Percentiles rank a stretch among this genome's conserved stretches.
phyloP scores from a whole-genome alignment of 2,888 invertebrate species.

The Tromatobia lineatoria region DNA sequence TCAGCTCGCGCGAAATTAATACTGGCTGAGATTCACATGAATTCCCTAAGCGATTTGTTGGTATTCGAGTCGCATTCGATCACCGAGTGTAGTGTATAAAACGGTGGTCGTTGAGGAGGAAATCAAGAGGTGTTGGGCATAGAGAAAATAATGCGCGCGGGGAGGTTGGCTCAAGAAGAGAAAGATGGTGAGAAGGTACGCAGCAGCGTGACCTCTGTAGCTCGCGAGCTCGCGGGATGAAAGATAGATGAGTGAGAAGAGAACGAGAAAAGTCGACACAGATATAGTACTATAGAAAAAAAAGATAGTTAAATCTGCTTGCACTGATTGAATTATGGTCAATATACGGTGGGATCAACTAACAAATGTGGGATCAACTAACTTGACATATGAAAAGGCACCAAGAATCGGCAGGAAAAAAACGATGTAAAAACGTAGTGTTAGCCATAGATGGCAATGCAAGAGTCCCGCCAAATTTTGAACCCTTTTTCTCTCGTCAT shows the following conservation, averaged over 20 bases:
- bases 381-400: background rate
- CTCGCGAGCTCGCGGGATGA: constrained; percentile 48
- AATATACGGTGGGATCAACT: constrained; percentile 2
- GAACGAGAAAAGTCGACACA: constrained; percentile 56
- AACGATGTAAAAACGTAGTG: background rate
- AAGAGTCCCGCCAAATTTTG: constrained; percentile 14
- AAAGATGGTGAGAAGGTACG: constrained; percentile 48
- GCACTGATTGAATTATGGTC: background rate
- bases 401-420: background rate
- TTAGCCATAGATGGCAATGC: constrained; percentile 7
- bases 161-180: constrained; percentile 50
- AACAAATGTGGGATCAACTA: constrained; percentile 30
- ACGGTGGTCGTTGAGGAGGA: constrained; percentile 49
- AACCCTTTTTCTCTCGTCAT: constrained; percentile 31
- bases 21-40: constrained; percentile 43
- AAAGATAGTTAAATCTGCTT: background rate
- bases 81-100: constrained; percentile 40
- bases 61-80: constrained; percentile 44
- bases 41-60: constrained; percentile 41
- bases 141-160: constrained; percentile 38
- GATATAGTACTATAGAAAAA: constrained; percentile 8
- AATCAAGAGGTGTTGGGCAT: constrained; percentile 41
- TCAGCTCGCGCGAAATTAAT: background rate
- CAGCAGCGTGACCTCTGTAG: constrained; percentile 57
- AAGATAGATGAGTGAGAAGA: constrained; percentile 43